phyloP scores from a whole-genome alignment of 2,113 vertebrate species.

The Oostethus manadensis region DNA sequence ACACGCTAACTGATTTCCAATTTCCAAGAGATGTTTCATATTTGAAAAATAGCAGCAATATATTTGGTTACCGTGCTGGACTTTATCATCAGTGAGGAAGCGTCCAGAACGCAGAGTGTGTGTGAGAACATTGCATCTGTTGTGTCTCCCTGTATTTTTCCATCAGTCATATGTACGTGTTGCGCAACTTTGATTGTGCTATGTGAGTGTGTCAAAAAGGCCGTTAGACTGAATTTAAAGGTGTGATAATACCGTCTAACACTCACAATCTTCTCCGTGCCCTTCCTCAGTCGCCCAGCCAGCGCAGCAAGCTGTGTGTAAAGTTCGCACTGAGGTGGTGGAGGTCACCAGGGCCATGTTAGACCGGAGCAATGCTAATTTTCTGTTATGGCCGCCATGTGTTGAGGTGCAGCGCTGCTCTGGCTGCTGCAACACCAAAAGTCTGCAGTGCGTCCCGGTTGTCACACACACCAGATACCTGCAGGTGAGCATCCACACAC shows the following conservation, averaged over 20 bases:
- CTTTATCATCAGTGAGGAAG: too few species aligned
- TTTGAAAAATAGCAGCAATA: too few species aligned
- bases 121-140: too few species aligned
- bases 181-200: too few species aligned
- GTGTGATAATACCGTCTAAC: neutral
- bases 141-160: too few species aligned
- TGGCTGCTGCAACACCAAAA: constrained; percentile 92
- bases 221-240: too few species aligned
- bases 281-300: constrained; percentile 71
- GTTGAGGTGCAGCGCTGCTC: constrained; percentile 97
- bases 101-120: too few species aligned
- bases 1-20: too few species aligned
- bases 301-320: constrained; percentile 87
- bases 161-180: too few species aligned
- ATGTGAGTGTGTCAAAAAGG: too few species aligned
- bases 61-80: too few species aligned
- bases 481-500: constrained; percentile 52
- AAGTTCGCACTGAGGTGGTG: constrained; percentile 87
- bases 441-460: constrained; percentile 80
- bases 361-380: constrained; percentile 91
- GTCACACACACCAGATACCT: constrained; percentile 80
- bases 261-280: constrained; percentile 15
- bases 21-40: too few species aligned
- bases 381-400: constrained; percentile 90
- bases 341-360: constrained; percentile 90